phyloP scores from a whole-genome alignment of 2,797 vertebrate genomes.

The Onychomys torridus region DNA sequence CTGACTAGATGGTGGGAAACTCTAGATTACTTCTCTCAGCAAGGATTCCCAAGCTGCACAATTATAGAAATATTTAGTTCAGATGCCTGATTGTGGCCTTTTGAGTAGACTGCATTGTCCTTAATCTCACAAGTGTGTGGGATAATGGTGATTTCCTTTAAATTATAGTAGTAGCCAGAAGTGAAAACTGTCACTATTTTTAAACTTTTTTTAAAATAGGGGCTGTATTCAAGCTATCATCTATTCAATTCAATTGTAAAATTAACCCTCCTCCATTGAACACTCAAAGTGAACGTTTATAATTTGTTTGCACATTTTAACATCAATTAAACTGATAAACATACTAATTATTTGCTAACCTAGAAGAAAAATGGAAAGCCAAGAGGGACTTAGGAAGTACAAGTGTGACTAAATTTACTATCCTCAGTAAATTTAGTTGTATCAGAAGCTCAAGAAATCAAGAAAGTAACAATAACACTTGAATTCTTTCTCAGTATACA shows the following conservation, averaged over 20 bases:
- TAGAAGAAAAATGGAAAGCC: background rate
- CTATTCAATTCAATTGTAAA: slow-evolving; percentile 36
- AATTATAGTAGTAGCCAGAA: background rate
- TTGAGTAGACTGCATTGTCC: background rate
- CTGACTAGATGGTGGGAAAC: background rate
- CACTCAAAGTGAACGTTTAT: background rate
- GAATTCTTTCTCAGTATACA: background rate
- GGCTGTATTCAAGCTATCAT: background rate
- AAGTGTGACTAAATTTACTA: background rate
- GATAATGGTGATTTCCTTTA: background rate
- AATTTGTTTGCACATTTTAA: slow-evolving; percentile 6
- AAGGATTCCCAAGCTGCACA: background rate
- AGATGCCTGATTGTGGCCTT: background rate
- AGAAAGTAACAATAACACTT: background rate
- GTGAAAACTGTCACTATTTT: background rate
- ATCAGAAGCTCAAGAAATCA: background rate
- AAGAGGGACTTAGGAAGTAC: background rate
- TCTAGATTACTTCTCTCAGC: background rate
- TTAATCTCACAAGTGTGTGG: background rate
- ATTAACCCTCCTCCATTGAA: background rate
- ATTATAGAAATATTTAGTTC: background rate
- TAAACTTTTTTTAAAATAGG: background rate
- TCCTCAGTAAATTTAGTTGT: background rate
- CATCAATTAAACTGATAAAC: background rate
- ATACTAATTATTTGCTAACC: slow-evolving; percentile 39